Conservation (phyloP, 2,888 invertebrate species). For the Leucoptera coffeella region DNA sequence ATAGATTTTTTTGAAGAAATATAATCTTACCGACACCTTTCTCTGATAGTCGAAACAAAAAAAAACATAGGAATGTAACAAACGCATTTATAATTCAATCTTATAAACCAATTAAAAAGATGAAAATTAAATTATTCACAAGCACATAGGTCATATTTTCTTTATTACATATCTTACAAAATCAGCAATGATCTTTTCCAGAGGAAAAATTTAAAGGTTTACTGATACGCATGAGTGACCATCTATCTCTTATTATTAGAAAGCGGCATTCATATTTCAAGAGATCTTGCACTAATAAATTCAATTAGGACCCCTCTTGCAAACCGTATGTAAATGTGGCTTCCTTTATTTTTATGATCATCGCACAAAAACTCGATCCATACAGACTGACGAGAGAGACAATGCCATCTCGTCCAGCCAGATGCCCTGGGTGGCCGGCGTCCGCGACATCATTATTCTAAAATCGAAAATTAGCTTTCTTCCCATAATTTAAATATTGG, state of each 20-base stretch:
- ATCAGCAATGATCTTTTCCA: slow-evolving; percentile 1
- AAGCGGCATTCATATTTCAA: slow-evolving; percentile 15
- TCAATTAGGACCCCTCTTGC: slow-evolving; percentile 45
- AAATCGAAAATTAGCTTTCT: slow-evolving; percentile 47
- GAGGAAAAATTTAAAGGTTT: too few relatives aligned
- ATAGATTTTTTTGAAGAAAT: too few relatives aligned
- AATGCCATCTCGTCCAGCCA: slow-evolving; percentile 21
- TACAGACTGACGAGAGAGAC: slow-evolving; percentile 12
- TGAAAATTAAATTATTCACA: too few relatives aligned
- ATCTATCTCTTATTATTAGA: too few relatives aligned
- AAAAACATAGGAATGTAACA: too few relatives aligned
- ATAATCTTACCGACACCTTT: too few relatives aligned
- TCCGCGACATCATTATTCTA: slow-evolving; percentile 41
- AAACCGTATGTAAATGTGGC: slow-evolving; percentile 52
- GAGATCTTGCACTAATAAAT: slow-evolving; percentile 43
- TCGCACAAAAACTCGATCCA: slow-evolving; percentile 28
- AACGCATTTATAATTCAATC: too few relatives aligned
- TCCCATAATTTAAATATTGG: slow-evolving; percentile 49
- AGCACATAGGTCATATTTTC: too few relatives aligned
- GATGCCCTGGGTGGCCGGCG: slow-evolving; percentile 43
- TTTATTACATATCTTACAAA: background rate
- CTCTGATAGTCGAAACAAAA: too few relatives aligned
- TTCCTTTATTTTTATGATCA: slow-evolving; percentile 49
- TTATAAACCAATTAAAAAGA: too few relatives aligned
- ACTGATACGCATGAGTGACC: too few relatives aligned